Percentiles rank a stretch among this genome's conserved stretches.
Evolutionary conservation across 2,113 vertebrate genomes (phyloP).

Genomic region (Hippocampus comes): DNA sequence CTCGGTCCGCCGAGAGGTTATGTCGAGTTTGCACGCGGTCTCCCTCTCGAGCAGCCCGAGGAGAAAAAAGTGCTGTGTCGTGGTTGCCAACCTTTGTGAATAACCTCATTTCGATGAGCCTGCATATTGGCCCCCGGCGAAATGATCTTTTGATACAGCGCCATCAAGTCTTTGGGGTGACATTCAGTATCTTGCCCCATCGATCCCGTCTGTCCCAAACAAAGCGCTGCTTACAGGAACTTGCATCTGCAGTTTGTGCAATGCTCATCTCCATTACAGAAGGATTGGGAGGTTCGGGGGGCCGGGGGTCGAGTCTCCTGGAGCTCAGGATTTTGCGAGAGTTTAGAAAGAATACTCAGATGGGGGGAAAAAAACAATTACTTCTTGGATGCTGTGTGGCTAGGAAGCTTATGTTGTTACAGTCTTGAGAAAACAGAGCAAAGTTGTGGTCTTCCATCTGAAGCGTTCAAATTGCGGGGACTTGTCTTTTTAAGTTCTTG

Average conservation of each 20-base stretch:
- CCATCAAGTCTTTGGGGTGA: slow-evolving; percentile 43
- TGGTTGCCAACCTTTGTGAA: slow-evolving; percentile 36
- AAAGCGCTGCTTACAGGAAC: slow-evolving; percentile 44
- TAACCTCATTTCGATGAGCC: slow-evolving; percentile 46
- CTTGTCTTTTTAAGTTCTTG: not conserved
- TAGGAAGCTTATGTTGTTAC: not conserved
- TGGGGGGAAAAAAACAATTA: not conserved
- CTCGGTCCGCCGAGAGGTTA: slow-evolving; percentile 46
- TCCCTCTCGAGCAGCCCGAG: slow-evolving; percentile 18
- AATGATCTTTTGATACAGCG: slow-evolving; percentile 45
- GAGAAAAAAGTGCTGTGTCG: slow-evolving; percentile 29
- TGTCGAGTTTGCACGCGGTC: slow-evolving; percentile 30
- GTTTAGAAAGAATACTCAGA: not conserved
- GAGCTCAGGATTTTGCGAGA: not conserved
- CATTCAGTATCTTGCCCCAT: slow-evolving; percentile 47
- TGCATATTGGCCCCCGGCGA: slow-evolving; percentile 41
- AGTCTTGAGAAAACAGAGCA: not conserved
- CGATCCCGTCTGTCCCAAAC: slow-evolving; percentile 45
- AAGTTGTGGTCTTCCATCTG: not conserved
- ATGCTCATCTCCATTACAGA: slow-evolving; percentile 38
- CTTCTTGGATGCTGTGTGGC: not conserved
- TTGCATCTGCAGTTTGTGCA: slow-evolving; percentile 12
- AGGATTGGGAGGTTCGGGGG: slow-evolving; percentile 18
- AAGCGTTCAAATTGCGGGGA: not conserved
- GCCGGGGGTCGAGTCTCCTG: not conserved